Conservation (phyloP, 2,113 vertebrate genomes). For the Alligator mississippiensis region DNA sequence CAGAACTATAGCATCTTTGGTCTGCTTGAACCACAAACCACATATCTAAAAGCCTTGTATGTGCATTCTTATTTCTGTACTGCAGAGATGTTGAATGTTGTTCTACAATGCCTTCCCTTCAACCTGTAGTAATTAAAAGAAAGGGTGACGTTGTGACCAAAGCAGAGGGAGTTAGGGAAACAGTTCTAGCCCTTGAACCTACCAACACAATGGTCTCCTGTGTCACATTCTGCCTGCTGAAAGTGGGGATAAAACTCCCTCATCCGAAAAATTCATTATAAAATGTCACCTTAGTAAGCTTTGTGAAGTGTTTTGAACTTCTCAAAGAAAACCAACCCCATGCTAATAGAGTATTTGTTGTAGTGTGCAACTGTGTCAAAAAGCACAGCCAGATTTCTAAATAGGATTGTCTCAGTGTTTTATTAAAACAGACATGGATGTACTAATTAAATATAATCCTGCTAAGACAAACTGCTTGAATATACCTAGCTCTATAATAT, state of each 20-base stretch:
- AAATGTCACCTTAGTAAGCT: constrained; percentile 26
- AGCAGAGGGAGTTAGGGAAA: too few species aligned
- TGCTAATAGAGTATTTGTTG: constrained; percentile 60
- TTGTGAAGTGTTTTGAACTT: constrained; percentile 55
- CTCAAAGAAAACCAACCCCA: constrained; percentile 51
- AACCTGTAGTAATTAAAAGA: too few species aligned
- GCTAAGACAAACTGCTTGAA: constrained; percentile 48
- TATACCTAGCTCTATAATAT: neutral
- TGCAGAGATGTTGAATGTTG: too few species aligned
- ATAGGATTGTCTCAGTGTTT: constrained; percentile 68
- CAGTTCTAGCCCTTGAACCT: too few species aligned
- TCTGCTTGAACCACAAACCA: too few species aligned
- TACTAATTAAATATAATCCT: constrained; percentile 58
- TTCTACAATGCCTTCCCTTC: too few species aligned
- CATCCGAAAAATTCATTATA: constrained; percentile 32
- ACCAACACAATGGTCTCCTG: rapidly evolving
- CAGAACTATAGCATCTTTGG: too few species aligned
- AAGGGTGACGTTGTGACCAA: too few species aligned
- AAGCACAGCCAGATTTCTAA: constrained; percentile 63
- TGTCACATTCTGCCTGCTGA: neutral
- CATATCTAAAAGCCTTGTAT: too few species aligned
- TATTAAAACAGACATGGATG: constrained; percentile 52
- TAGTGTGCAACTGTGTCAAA: constrained; percentile 64
- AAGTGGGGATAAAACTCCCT: constrained; percentile 10
- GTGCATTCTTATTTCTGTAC: too few species aligned